These are phyloP conservation scores for Ellobius talpinus DNA, from an alignment of 2,113 vertebrate species.

Conservation along the genomic window DNA sequence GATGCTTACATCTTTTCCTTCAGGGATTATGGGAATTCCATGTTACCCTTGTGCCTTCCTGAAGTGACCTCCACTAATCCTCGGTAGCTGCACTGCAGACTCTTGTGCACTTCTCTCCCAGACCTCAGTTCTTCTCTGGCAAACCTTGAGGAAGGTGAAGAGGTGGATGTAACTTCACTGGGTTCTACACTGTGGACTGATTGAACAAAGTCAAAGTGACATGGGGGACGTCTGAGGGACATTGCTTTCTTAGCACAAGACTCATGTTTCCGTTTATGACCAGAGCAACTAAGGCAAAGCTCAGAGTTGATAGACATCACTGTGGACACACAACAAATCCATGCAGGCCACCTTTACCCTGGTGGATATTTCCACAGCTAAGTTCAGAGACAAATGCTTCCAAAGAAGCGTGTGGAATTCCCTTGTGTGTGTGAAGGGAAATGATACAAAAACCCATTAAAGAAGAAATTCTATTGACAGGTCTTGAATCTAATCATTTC, in stretches of 20 bases:
- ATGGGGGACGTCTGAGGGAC: not conserved
- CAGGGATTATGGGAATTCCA: not conserved
- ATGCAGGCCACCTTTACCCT: not conserved
- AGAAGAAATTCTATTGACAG: not conserved
- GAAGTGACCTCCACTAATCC: not conserved
- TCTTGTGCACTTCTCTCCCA: not conserved
- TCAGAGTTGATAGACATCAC: not conserved
- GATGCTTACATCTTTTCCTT: not conserved
- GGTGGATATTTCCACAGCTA: not conserved
- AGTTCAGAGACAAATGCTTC: constrained; percentile 33
- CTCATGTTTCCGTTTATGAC: not conserved
- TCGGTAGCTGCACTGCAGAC: not conserved
- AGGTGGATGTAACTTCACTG: constrained; percentile 8
- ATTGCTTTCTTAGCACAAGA: not conserved
- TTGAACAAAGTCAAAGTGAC: not conserved
- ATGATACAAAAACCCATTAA: not conserved
- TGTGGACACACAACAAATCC: not conserved
- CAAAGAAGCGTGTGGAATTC: not conserved
- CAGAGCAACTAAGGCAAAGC: not conserved
- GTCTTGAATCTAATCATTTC: not conserved
- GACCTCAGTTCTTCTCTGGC: not conserved
- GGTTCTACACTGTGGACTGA: not conserved
- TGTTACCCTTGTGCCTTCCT: not conserved
- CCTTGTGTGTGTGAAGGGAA: not conserved
- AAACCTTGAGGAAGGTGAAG: not conserved